A percentile compares a stretch with the other conserved stretches of the same genome.
phyloP scores from a whole-genome alignment of 2,888 invertebrate species.

The Mylabris sibirica region DNA sequence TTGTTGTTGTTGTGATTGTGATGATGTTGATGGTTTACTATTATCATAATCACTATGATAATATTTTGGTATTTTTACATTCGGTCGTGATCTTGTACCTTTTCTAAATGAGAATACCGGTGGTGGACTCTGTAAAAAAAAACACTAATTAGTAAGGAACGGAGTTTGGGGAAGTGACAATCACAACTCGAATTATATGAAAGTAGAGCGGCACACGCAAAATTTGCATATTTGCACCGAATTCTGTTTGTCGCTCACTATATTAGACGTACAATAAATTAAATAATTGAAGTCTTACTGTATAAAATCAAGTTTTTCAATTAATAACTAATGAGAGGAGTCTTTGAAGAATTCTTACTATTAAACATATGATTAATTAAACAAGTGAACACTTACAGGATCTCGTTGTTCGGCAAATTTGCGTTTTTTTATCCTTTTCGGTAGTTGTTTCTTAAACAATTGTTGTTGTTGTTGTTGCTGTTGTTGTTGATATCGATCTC shows the following conservation, averaged over 20 bases:
- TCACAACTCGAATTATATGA: too few species aligned
- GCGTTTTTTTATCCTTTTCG: slow-evolving; percentile 37
- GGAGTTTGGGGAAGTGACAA: too few species aligned
- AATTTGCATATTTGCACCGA: too few species aligned
- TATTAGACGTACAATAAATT: too few species aligned
- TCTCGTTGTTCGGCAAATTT: slow-evolving; percentile 43
- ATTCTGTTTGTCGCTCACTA: too few species aligned
- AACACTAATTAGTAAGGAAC: too few species aligned
- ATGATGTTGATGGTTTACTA: slow-evolving; percentile 6
- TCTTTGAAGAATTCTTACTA: too few species aligned
- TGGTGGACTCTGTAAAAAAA: slow-evolving; percentile 51
- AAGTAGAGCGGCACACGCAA: too few species aligned
- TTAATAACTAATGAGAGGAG: too few species aligned
- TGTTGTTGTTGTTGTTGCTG: slow-evolving; percentile 28
- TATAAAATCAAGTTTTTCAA: too few species aligned
- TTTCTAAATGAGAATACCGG: slow-evolving; percentile 53
- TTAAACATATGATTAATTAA: not conserved
- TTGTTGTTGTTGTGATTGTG: slow-evolving; percentile 14
- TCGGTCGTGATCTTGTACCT: slow-evolving; percentile 59
- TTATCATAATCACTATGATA: slow-evolving; percentile 52
- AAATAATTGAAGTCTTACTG: too few species aligned
- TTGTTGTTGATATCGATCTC: slow-evolving; percentile 23
- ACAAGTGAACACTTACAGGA: slow-evolving; percentile 36
- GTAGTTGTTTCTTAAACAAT: slow-evolving; percentile 29
- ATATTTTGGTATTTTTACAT: slow-evolving; percentile 58